Conservation (phyloP, 2,888 invertebrate species). For the Nezara viridula region DNA sequence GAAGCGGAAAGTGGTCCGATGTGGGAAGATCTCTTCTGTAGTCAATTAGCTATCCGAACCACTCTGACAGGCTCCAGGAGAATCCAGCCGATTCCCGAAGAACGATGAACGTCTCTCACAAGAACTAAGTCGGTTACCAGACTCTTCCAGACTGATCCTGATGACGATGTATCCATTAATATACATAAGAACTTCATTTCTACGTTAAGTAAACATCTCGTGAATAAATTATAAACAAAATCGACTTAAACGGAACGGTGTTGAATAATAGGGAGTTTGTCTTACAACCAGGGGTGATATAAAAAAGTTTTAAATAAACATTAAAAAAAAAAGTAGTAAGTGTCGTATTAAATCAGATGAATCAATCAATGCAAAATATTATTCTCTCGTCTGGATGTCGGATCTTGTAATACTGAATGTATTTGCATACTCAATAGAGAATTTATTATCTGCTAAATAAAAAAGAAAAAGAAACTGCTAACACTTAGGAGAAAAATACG, state of each 20-base stretch:
- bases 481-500: not conserved
- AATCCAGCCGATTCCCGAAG: not conserved
- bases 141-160: not conserved
- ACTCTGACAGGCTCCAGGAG: not conserved
- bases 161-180: not conserved
- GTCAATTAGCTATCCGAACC: conserved; percentile 9
- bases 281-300: not conserved
- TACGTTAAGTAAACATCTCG: not conserved
- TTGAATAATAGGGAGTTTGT: not conserved
- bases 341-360: not conserved
- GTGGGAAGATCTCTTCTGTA: conserved; percentile 19
- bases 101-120: not conserved
- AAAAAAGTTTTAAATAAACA: not conserved
- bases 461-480: not conserved
- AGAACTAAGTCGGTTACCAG: not conserved
- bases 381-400: not conserved
- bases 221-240: not conserved
- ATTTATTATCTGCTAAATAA: not conserved
- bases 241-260: not conserved
- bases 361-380: not conserved
- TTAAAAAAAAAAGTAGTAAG: not conserved
- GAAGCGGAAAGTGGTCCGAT: conserved; percentile 36
- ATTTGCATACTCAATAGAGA: not conserved
- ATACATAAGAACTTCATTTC: not conserved
- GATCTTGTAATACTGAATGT: conserved; percentile 4